These are phyloP conservation scores for Cacatua alba DNA, from an alignment of 2,113 vertebrate genomes.

Conservation along the genomic window DNA sequence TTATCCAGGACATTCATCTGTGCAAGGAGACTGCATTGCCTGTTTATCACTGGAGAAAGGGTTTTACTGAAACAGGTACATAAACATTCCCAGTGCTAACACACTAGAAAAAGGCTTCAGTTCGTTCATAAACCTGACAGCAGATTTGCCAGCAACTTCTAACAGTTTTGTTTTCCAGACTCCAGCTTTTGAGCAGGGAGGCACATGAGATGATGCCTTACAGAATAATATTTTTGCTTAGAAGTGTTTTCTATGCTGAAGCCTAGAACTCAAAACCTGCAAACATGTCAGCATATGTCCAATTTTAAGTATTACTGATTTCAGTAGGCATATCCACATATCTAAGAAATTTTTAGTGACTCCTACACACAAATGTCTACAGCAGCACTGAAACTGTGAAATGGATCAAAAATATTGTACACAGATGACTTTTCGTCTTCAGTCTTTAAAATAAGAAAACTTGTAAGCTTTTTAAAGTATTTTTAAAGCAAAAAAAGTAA, in stretches of 20 bases:
- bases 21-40: neutral
- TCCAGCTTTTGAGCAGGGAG: neutral
- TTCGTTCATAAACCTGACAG: neutral
- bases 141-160: neutral
- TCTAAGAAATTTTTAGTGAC: neutral
- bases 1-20: neutral
- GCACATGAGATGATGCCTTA: neutral
- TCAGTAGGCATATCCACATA: neutral
- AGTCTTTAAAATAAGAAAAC: neutral
- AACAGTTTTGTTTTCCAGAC: neutral
- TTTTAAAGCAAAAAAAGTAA: neutral
- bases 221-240: neutral
- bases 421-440: neutral
- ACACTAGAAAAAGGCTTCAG: neutral
- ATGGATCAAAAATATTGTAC: neutral
- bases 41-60: neutral
- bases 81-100: neutral
- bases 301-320: slow-evolving; percentile 5
- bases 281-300: neutral
- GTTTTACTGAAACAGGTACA: neutral
- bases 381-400: neutral
- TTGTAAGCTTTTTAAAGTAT: neutral
- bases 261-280: neutral
- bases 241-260: neutral
- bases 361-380: slow-evolving; percentile 12